Conservation (phyloP, 2,888 invertebrate genomes). For the Ectropis crepuscularia region DNA sequence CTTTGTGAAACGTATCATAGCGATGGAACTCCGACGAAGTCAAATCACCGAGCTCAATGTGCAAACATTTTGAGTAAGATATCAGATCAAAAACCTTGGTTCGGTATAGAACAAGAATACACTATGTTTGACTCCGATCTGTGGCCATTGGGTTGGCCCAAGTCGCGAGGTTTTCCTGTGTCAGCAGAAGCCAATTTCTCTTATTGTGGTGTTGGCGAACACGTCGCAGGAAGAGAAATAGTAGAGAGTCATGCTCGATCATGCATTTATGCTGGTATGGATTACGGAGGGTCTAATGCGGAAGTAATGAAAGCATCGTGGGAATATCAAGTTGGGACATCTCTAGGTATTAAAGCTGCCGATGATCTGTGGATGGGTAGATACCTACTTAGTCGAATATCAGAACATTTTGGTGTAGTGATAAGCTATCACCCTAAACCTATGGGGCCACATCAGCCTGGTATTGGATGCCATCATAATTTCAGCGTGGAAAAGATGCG, state of each 20-base stretch:
- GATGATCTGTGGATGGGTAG: slow-evolving; percentile 95
- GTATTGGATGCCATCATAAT: slow-evolving; percentile 94
- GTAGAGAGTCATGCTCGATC: slow-evolving; percentile 94
- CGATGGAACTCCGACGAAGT: slow-evolving; percentile 89
- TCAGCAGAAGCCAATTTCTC: slow-evolving; percentile 92
- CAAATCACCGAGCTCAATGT: slow-evolving; percentile 90
- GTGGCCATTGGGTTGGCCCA: slow-evolving; percentile 97
- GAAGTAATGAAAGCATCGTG: slow-evolving; percentile 99
- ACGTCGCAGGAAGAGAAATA: slow-evolving; percentile 96
- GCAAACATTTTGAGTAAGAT: slow-evolving; percentile 82
- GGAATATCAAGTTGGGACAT: slow-evolving; percentile 96
- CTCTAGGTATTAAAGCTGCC: slow-evolving; percentile 91
- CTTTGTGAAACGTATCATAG: slow-evolving; percentile 93
- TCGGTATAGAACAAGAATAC: slow-evolving; percentile 97
- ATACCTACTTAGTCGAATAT: slow-evolving; percentile 91
- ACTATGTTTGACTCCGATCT: slow-evolving; percentile 92
- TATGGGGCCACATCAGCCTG: slow-evolving; percentile 93
- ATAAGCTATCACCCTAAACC: slow-evolving; percentile 90
- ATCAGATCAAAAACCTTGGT: slow-evolving; percentile 90
- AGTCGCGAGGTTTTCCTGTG: slow-evolving; percentile 91
- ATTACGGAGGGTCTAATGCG: slow-evolving; percentile 97
- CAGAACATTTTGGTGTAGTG: slow-evolving; percentile 92
- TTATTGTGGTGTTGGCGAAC: slow-evolving; percentile 98
- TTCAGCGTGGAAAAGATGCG: slow-evolving; percentile 95
- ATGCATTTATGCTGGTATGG: slow-evolving; percentile 96